A percentile compares a stretch with the other conserved stretches of the same genome.
These are phyloP conservation scores for Rutpela maculata DNA, from an alignment of 2,888 invertebrate genomes.

Conservation along the genomic window DNA sequence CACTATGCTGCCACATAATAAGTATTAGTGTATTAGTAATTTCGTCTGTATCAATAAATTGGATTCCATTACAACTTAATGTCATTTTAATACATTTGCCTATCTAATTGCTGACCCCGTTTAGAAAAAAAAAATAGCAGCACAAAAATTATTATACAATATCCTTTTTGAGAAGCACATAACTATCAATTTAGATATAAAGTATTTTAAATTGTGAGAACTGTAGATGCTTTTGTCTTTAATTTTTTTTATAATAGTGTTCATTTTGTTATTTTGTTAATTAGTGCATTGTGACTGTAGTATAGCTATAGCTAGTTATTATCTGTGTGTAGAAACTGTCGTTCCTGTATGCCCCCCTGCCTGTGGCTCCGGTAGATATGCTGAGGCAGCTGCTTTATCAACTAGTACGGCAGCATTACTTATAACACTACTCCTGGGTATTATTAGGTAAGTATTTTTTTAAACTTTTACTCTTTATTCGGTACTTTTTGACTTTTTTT, in stretches of 20 bases:
- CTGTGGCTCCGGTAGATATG: conserved; percentile 84
- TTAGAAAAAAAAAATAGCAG: not conserved
- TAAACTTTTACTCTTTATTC: conserved; percentile 53
- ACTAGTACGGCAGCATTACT: conserved; percentile 75
- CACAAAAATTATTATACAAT: not conserved
- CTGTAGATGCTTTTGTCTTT: not conserved
- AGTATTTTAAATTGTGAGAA: not conserved
- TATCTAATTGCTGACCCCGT: no score
- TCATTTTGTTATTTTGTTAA: not conserved
- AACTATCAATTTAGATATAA: no score
- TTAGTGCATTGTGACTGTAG: conserved; percentile 39
- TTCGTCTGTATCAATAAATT: no score
- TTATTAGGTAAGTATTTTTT: conserved; percentile 72
- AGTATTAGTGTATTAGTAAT: no score
- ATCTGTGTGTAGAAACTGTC: conserved; percentile 84
- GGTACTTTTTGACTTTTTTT: conserved; percentile 14
- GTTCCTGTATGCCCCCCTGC: conserved; percentile 96
- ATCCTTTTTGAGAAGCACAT: not conserved
- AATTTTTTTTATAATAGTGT: not conserved
- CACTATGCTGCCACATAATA: no score
- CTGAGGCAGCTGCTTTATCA: conserved; percentile 76
- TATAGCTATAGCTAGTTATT: conserved; percentile 55
- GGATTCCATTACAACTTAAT: no score
- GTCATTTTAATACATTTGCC: no score
- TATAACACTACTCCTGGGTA: conserved; percentile 74